Evolutionary conservation across 2,888 invertebrate genomes (phyloP).

Genomic region (Sipha maydis): DNA sequence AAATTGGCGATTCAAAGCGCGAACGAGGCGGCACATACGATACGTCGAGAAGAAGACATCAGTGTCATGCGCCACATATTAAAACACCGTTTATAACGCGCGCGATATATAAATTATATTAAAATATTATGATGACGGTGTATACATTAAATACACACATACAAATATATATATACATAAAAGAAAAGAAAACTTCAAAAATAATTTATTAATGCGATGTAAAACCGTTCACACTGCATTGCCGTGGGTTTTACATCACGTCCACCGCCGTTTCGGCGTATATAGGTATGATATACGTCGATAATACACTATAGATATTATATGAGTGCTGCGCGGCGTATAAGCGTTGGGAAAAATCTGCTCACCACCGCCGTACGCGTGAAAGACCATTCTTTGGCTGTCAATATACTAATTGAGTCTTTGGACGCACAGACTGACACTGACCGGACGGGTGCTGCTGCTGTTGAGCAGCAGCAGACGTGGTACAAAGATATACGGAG

Average conservation of each 20-base stretch:
- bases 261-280: not conserved
- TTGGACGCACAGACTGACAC: constrained; percentile 15
- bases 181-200: not conserved
- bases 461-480: too few relatives aligned
- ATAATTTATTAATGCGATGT: constrained; percentile 1
- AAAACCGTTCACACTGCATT: constrained; percentile 9
- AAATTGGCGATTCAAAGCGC: constrained; percentile 50
- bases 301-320: too few relatives aligned
- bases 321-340: too few relatives aligned
- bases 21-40: constrained; percentile 30
- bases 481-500: too few relatives aligned
- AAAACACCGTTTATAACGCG: constrained; percentile 58
- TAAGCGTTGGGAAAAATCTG: not conserved
- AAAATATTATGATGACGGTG: too few relatives aligned
- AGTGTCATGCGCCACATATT: constrained; percentile 59
- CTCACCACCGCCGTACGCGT: not conserved
- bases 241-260: constrained; percentile 1
- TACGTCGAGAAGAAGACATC: not conserved
- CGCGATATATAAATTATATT: not conserved
- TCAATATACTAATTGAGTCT: constrained; percentile 57
- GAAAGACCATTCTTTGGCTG: not conserved
- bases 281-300: not conserved
- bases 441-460: not conserved
- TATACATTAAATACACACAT: not conserved
- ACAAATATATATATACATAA: not conserved